Base-by-base conservation (phyloP, 1,140 invertebrate species). In the Zaprionus gabonicus region DNA sequence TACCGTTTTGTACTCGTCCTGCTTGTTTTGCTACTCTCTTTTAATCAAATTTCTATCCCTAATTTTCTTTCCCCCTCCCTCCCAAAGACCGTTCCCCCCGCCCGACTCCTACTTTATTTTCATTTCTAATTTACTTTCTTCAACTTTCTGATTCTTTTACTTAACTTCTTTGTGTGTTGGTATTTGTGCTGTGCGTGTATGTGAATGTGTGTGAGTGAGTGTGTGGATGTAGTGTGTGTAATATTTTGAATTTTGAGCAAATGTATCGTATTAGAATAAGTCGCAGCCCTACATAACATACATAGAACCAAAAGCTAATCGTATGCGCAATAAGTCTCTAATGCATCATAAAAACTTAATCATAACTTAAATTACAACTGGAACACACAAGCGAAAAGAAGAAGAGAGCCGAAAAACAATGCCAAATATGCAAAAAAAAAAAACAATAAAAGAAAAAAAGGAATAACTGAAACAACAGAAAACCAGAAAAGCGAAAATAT, bases 271-370 rank as follows among this genome's bases (percentile, higher is more conserved):
- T 25, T 51, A 51, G 17, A 51, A 51, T 51, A 51, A 51, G 46
- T 12, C 17, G 20, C 20, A 25, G 20, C 17, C 46, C 46, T 25
- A 2, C 20, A 7, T 51, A 23, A 10, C 20, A 20, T 25, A 13
- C 20, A 7, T 51, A 1, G 46, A 51, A 51, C 20, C 46, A 23
- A 23, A 51, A 51, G 46, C 46, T 51, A 51, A 51, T 51, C 46
- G 46, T 51, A 51, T 51, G 46, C 46, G 46, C 46, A 51, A 51
- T 51, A 51, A 51, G 12, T 51, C 46, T 25, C 46, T 51, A 51
- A 12, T 10, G 25, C 20, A 51, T 51, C 13, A 25, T 25, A 23
- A 23, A 46, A 17, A 46, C 6, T 13, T 4, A 51, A 51, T 10
- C 0, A 20, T 23, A 49, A 46, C 41, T 17, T 17, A 20, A 49